Percentiles rank a stretch among this genome's conserved stretches.
Conservation (phyloP, 2,797 vertebrate genomes). For the Cirrhinus molitorella region DNA sequence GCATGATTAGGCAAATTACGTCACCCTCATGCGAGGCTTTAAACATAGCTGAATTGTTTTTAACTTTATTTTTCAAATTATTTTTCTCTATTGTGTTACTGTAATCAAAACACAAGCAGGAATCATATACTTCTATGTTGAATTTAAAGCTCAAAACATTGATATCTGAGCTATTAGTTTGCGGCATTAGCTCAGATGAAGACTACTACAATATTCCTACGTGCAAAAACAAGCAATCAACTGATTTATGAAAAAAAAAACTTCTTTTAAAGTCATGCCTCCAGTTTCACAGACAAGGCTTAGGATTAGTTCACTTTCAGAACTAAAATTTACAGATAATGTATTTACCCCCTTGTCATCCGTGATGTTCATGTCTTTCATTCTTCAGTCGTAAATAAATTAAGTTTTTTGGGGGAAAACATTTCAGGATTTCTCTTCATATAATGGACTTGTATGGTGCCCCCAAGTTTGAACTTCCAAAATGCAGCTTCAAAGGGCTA, state of each 20-base stretch:
- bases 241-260: not conserved
- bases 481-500: no score
- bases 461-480: no score
- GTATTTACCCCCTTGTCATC: no score
- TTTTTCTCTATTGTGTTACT: not conserved
- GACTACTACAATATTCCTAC: not conserved
- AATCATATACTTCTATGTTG: not conserved
- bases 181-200: not conserved
- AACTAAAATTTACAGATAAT: no score
- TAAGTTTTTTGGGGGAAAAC: no score
- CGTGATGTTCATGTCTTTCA: no score
- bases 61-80: not conserved
- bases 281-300: no score
- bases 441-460: no score
- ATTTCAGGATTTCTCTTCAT: no score
- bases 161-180: not conserved
- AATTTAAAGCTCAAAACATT: not conserved
- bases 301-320: no score
- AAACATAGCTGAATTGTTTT: not conserved
- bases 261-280: not conserved
- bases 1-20: not conserved
- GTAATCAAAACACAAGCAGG: not conserved
- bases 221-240: not conserved
- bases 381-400: no score
- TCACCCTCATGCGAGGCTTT: not conserved